Evolutionary conservation across 1,140 invertebrate species (phyloP).

Genomic region (Belonocnema kinseyi): DNA sequence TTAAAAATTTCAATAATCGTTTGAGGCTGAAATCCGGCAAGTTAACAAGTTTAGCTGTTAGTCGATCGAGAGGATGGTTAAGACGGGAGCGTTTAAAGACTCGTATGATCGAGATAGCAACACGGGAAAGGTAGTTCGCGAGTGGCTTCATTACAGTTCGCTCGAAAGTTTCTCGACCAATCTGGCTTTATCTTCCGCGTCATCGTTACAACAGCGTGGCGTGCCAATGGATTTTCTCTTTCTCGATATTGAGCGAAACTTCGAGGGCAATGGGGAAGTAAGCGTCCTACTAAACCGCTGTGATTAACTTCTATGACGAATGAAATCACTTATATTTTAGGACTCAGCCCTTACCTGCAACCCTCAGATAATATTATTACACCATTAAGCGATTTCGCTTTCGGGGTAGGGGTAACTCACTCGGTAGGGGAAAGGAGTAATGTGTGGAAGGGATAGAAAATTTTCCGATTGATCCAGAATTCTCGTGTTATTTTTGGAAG

Average conservation of each 20-base stretch:
- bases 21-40: too few species aligned
- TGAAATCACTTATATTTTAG: slow-evolving; percentile 42
- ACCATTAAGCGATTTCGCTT: too few species aligned
- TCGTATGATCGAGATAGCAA: slow-evolving; percentile 62
- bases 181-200: slow-evolving; percentile 70
- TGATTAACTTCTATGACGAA: slow-evolving; percentile 59
- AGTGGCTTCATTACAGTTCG: slow-evolving; percentile 67
- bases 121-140: slow-evolving; percentile 58
- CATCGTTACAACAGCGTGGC: slow-evolving; percentile 69
- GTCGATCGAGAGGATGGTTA: slow-evolving; percentile 8
- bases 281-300: slow-evolving; percentile 53
- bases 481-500: too few species aligned
- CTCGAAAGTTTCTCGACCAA: slow-evolving; percentile 65
- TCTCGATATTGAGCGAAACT: slow-evolving; percentile 64
- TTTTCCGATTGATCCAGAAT: too few species aligned
- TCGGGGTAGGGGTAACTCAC: too few species aligned
- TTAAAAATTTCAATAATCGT: too few species aligned
- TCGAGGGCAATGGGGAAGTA: slow-evolving; percentile 58
- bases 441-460: too few species aligned
- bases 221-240: slow-evolving; percentile 63
- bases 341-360: not conserved
- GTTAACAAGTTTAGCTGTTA: not conserved
- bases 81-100: slow-evolving; percentile 35
- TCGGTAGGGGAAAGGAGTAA: too few species aligned
- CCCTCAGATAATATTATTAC: not conserved